Evolutionary conservation across 2,888 invertebrate genomes (phyloP), one percentile per base, ranked within the genome.

Genomic region (Pilophorus perplexus): DNA sequence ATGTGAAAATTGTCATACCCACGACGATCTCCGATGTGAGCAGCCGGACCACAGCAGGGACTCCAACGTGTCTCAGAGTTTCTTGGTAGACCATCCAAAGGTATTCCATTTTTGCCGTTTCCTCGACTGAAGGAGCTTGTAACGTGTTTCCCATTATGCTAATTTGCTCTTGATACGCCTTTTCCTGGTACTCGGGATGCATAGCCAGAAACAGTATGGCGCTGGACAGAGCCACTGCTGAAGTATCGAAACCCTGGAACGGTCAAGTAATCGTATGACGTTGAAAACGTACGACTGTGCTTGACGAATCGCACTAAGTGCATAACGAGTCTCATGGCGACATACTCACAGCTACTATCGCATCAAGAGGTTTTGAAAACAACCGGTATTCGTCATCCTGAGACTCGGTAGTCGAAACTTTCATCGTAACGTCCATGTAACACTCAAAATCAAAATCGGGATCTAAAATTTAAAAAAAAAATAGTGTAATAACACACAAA

Each of bases 51-150:
- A 14, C 27, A 28, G 12, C 27, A n/a, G n/a, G n/a, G n/a, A n/a
- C n/a, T n/a, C n/a, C n/a, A n/a, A n/a, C n/a, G n/a, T n/a, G 20
- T 12, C 66, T 52, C 16, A 59, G 33, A 23, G 50, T 48, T 23
- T 66, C 66, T n/a, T 66, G 46, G 22, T 22, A 52, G 1, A 59
- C 66, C 66, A 57, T 59, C 5, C 27, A 46, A 3, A 66, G 37
- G 8, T 59, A 57, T 1, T 27, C 38, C 66, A 66, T 66, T 33
- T 23, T 44, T 5, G n/a, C n/a, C 12, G 59, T 3, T 22, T 66
- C 66, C 18, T 66, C 66, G 20, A 16, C n/a, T 2, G 66, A 48
- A 6, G 66, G 57, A 14, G 59, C 16, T 14, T 27, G 25, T 16
- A 52, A 44, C 4, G 27, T 33, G 38, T 66, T 59, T 27, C 59